These are phyloP conservation scores for Eurypyga helias DNA, from an alignment of 2,113 vertebrate species.

Conservation along the genomic window DNA sequence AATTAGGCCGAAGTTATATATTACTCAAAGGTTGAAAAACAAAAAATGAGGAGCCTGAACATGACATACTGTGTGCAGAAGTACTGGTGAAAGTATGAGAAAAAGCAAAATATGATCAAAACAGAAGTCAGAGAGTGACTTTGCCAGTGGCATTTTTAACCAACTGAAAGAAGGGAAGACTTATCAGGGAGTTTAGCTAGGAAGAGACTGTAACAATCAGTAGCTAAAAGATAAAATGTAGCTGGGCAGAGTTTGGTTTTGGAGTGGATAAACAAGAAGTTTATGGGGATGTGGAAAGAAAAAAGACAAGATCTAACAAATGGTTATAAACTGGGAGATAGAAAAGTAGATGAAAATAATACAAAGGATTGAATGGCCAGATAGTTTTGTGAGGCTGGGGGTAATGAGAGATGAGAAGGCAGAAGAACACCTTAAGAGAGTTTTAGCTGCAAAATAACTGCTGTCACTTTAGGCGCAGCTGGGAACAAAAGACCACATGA, in stretches of 20 bases:
- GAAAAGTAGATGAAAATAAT: background rate
- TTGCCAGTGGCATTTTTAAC: background rate
- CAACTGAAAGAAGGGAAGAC: background rate
- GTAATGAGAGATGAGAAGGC: background rate
- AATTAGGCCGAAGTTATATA: background rate
- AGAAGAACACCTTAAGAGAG: background rate
- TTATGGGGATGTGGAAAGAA: background rate
- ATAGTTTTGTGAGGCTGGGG: background rate
- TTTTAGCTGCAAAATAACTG: background rate
- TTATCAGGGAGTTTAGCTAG: background rate
- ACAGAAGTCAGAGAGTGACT: background rate
- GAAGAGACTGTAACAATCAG: background rate
- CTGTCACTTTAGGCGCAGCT: too few species aligned
- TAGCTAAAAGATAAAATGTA: background rate
- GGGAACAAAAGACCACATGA: too few species aligned
- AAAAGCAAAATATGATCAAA: background rate
- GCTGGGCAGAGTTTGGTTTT: background rate
- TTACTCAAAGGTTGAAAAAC: background rate
- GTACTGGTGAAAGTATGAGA: background rate
- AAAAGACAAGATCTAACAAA: background rate
- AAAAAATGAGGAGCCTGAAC: background rate
- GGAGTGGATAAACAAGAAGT: too few species aligned
- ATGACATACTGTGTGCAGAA: background rate
- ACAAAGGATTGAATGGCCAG: background rate
- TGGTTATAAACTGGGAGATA: background rate